Conservation (phyloP, 2,797 vertebrate genomes). For the Chloroceryle inda region DNA sequence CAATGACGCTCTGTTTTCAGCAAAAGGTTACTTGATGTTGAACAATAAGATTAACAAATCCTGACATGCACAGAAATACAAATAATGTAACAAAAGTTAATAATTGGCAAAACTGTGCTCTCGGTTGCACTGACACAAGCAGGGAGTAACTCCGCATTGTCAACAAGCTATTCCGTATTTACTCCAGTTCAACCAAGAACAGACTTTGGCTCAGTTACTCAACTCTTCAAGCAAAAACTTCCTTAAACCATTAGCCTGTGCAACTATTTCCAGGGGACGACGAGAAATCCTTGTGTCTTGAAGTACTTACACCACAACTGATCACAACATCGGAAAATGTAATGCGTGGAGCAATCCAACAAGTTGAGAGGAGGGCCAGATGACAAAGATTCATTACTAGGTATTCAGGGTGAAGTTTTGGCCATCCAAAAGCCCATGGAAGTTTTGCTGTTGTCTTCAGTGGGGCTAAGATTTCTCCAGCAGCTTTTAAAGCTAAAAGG, state of each 20-base stretch:
- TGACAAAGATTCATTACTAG: slow-evolving; percentile 11
- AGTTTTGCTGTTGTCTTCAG: slow-evolving; percentile 25
- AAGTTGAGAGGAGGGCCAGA: background rate
- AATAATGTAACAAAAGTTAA: slow-evolving; percentile 60
- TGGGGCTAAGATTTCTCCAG: background rate
- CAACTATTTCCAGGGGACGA: slow-evolving; percentile 31
- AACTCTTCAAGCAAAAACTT: slow-evolving; percentile 49
- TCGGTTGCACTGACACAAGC: slow-evolving; percentile 1
- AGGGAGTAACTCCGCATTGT: slow-evolving; percentile 28
- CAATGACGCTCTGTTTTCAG: slow-evolving; percentile 58
- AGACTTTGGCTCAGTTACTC: slow-evolving; percentile 43
- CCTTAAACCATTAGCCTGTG: slow-evolving; percentile 48
- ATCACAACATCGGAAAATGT: slow-evolving; percentile 41
- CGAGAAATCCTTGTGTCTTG: slow-evolving; percentile 33
- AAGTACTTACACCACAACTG: slow-evolving; percentile 8
- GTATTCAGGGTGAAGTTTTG: background rate
- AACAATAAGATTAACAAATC: slow-evolving; percentile 67
- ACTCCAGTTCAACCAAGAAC: slow-evolving; percentile 41
- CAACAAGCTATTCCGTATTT: slow-evolving; percentile 56
- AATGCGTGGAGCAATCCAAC: background rate
- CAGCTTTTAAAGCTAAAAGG: slow-evolving; percentile 21
- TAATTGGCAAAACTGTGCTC: slow-evolving; percentile 33
- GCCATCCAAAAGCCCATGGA: background rate
- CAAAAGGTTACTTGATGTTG: slow-evolving; percentile 57
- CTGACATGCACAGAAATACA: slow-evolving; percentile 65